Evolutionary conservation across 2,888 invertebrate genomes (phyloP).

Genomic region (Mylabris sibirica): DNA sequence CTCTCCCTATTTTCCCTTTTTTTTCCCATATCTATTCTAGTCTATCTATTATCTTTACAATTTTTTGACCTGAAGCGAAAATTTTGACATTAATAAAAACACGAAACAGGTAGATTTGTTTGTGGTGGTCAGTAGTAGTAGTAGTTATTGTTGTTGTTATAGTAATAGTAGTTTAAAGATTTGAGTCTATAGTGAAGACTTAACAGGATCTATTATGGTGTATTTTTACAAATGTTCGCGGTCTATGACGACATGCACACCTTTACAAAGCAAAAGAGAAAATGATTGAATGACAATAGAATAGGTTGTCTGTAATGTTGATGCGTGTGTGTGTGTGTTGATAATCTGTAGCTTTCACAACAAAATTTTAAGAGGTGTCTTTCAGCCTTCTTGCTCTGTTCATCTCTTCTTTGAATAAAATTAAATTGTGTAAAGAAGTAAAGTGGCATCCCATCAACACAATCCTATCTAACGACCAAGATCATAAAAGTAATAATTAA

Average conservation of each 20-base stretch:
- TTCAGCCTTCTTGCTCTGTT: not conserved
- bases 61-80: constrained; percentile 22
- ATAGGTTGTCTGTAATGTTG: not conserved
- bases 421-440: not conserved
- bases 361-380: constrained; percentile 2
- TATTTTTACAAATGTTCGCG: constrained; percentile 12
- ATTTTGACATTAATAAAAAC: constrained; percentile 24
- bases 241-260: not conserved
- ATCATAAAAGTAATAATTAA: constrained; percentile 1
- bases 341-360: constrained; percentile 5
- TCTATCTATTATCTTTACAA: too few species aligned
- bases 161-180: not conserved
- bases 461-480: not conserved
- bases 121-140: not conserved
- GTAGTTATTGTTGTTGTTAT: not conserved
- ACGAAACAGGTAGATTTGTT: constrained; percentile 26
- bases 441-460: not conserved
- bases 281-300: constrained; percentile 12
- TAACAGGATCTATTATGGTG: not conserved
- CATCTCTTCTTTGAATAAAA: not conserved
- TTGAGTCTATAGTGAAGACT: too few species aligned
- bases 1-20: not conserved
- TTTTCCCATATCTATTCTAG: not conserved
- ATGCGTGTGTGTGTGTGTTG: not conserved
- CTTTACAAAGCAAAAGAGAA: not conserved